phyloP scores from a whole-genome alignment of 2,113 vertebrate genomes.

The Cavia porcellus region DNA sequence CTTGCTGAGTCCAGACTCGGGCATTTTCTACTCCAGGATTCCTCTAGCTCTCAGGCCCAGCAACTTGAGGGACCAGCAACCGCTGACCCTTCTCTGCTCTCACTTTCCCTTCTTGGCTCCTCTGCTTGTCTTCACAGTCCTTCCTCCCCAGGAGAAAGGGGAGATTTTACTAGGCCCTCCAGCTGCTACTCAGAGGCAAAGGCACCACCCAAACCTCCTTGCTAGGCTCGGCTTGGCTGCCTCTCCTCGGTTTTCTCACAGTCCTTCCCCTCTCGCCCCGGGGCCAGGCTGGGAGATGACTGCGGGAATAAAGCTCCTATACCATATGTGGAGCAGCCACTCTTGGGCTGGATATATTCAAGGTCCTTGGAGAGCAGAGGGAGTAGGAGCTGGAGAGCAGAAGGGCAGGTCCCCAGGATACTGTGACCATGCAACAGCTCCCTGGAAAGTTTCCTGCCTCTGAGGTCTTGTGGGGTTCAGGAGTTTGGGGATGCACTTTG shows the following conservation, averaged over 20 bases:
- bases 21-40: neutral
- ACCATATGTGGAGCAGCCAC: neutral
- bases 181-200: conserved; percentile 16
- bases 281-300: neutral
- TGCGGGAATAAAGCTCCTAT: neutral
- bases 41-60: neutral
- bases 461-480: neutral
- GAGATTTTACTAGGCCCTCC: neutral
- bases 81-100: neutral
- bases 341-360: neutral
- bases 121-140: neutral
- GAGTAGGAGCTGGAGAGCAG: neutral
- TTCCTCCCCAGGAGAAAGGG: conserved; percentile 31
- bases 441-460: neutral
- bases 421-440: neutral
- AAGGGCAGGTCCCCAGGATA: neutral
- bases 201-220: neutral
- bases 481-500: neutral
- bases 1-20: neutral
- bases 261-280: conserved; percentile 1
- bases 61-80: neutral
- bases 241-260: conserved; percentile 63
- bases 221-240: conserved; percentile 4
- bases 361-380: conserved; percentile 28
- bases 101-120: neutral